These are phyloP conservation scores for Artemia sp. DNA, from an alignment of 2,888 invertebrate genomes.

Conservation along the genomic window DNA sequence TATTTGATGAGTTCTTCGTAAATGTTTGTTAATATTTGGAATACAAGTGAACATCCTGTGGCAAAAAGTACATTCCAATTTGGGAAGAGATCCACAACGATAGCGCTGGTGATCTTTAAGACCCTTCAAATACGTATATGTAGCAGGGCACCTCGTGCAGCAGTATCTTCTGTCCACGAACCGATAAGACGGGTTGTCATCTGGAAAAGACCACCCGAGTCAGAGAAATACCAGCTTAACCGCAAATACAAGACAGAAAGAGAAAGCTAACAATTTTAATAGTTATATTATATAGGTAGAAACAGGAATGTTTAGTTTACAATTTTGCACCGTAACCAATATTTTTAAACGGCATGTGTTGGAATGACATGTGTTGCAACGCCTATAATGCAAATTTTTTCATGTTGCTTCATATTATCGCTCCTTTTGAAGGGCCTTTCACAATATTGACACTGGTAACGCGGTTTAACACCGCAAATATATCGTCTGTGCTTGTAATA, in stretches of 20 bases:
- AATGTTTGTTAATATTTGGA: slow-evolving; percentile 12
- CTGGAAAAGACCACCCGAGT: slow-evolving; percentile 15
- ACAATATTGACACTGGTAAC: slow-evolving; percentile 7
- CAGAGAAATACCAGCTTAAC: neutral
- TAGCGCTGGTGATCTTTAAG: slow-evolving; percentile 14
- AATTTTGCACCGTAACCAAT: slow-evolving; percentile 13
- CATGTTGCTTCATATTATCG: slow-evolving; percentile 13
- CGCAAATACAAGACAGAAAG: neutral
- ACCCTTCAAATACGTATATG: slow-evolving; percentile 13
- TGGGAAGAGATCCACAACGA: slow-evolving; percentile 14
- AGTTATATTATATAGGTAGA: neutral
- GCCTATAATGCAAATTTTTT: slow-evolving; percentile 8
- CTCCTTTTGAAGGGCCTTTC: slow-evolving; percentile 14
- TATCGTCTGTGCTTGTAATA: slow-evolving; percentile 15
- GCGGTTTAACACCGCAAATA: neutral
- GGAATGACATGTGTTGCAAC: neutral
- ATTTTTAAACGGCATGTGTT: neutral
- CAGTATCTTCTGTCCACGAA: slow-evolving; percentile 15
- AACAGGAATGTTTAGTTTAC: slow-evolving; percentile 14
- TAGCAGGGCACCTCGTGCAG: slow-evolving; percentile 12
- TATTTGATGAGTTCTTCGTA: slow-evolving; percentile 14
- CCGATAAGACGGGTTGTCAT: slow-evolving; percentile 14
- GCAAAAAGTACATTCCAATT: slow-evolving; percentile 10
- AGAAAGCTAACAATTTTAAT: too few species aligned
- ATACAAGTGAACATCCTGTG: slow-evolving; percentile 14